A percentile compares a stretch with the other conserved stretches of the same genome.
Conservation (phyloP, 2,888 invertebrate genomes). For the Meiosimyza decipiens region DNA sequence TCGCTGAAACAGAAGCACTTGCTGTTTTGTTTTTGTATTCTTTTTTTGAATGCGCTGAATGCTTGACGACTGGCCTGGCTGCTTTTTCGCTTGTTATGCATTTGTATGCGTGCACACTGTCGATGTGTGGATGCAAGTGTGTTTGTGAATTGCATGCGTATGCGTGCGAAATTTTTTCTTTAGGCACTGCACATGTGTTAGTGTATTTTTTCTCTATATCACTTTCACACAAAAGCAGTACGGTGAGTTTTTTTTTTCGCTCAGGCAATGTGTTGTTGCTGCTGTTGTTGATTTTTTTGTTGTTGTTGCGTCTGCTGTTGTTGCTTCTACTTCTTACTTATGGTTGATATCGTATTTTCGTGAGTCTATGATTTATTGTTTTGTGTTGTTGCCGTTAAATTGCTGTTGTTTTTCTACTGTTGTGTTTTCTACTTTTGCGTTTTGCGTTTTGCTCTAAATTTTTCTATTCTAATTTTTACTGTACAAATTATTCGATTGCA, state of each 20-base stretch:
- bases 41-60: slow-evolving; percentile 3
- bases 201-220: neutral
- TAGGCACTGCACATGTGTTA: slow-evolving; percentile 15
- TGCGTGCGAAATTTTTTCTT: neutral
- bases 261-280: too few relatives aligned
- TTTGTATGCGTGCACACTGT: slow-evolving; percentile 1
- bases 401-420: neutral
- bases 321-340: too few relatives aligned
- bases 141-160: slow-evolving; percentile 20
- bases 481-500: neutral
- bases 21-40: slow-evolving; percentile 38
- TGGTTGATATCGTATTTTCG: too few relatives aligned
- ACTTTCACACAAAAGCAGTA: neutral
- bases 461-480: neutral
- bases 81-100: too few relatives aligned
- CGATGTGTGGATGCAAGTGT: neutral
- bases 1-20: too few relatives aligned
- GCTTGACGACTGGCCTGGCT: too few relatives aligned
- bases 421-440: neutral
- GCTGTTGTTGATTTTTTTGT: neutral
- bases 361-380: neutral
- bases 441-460: neutral
- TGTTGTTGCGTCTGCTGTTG: too few relatives aligned
- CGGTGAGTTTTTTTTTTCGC: neutral
- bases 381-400: neutral